A percentile compares a stretch with the other conserved stretches of the same genome.
These are phyloP conservation scores for Falcaria lacertinaria DNA, from an alignment of 2,888 invertebrate species.

Conservation along the genomic window DNA sequence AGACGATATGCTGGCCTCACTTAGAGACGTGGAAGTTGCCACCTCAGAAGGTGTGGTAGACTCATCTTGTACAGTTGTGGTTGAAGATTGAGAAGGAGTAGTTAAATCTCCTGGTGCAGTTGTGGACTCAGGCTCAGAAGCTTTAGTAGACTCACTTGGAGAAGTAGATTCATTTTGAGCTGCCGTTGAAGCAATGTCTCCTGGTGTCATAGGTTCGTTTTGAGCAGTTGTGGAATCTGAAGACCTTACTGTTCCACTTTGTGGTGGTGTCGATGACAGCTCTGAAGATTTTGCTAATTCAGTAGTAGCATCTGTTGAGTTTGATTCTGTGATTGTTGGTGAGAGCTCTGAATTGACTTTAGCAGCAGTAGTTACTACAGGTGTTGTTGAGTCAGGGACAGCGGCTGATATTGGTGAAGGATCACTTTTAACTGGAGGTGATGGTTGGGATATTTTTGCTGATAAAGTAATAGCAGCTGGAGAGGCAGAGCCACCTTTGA, in stretches of 20 bases:
- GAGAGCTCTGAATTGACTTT: background rate
- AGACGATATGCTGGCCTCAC: background rate
- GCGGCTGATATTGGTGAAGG: background rate
- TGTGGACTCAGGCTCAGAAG: no score
- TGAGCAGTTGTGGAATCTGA: background rate
- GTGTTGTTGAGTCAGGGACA: background rate
- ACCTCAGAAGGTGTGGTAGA: no score
- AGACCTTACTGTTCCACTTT: background rate
- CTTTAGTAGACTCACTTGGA: no score
- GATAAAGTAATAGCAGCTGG: slow-evolving; percentile 9
- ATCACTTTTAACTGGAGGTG: background rate
- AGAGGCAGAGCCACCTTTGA: slow-evolving; percentile 28
- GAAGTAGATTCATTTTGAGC: no score
- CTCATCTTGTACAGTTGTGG: background rate
- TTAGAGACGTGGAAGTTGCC: background rate
- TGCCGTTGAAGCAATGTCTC: background rate
- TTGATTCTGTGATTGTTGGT: background rate
- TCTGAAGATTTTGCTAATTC: background rate
- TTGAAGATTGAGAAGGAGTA: no score
- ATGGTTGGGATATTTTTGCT: no score
- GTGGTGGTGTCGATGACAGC: background rate
- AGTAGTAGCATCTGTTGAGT: background rate
- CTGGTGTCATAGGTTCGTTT: background rate
- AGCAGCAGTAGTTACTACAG: background rate
- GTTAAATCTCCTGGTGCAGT: no score